These are phyloP conservation scores for Oeneis ivallda DNA, from an alignment of 2,888 invertebrate genomes.

Conservation along the genomic window DNA sequence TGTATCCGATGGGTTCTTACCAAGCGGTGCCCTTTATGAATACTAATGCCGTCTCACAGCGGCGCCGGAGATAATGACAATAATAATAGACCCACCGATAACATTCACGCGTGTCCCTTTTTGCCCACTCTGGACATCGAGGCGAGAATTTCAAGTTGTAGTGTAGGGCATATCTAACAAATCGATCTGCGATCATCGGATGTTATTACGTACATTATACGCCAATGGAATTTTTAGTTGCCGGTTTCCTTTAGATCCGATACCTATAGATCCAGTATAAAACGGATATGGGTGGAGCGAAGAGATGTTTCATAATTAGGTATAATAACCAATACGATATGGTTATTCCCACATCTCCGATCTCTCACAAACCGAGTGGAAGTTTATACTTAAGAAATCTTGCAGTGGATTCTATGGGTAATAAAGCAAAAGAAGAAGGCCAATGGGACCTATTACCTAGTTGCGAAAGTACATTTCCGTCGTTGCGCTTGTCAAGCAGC, in stretches of 20 bases:
- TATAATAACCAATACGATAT: too few relatives aligned
- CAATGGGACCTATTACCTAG: too few relatives aligned
- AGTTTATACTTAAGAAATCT: too few relatives aligned
- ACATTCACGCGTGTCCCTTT: constrained; percentile 27
- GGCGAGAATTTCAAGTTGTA: constrained; percentile 18
- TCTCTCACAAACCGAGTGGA: too few relatives aligned
- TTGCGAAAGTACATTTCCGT: too few relatives aligned
- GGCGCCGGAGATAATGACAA: constrained; percentile 32
- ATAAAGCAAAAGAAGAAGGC: too few relatives aligned
- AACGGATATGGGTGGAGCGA: too few relatives aligned
- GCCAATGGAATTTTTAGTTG: background rate
- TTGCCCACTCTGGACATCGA: constrained; percentile 21
- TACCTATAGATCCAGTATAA: too few relatives aligned
- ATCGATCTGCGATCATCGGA: constrained; percentile 10
- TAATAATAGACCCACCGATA: constrained; percentile 28
- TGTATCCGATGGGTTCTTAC: constrained; percentile 30
- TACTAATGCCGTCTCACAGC: constrained; percentile 31
- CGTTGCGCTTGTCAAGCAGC: too few relatives aligned
- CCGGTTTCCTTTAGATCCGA: background rate
- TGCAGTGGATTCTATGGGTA: too few relatives aligned
- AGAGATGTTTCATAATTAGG: too few relatives aligned
- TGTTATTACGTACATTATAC: background rate
- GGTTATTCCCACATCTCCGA: too few relatives aligned
- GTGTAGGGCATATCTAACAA: background rate
- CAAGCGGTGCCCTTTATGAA: constrained; percentile 24